phyloP scores from a whole-genome alignment of 2,113 vertebrate species.

The Vimba vimba region DNA sequence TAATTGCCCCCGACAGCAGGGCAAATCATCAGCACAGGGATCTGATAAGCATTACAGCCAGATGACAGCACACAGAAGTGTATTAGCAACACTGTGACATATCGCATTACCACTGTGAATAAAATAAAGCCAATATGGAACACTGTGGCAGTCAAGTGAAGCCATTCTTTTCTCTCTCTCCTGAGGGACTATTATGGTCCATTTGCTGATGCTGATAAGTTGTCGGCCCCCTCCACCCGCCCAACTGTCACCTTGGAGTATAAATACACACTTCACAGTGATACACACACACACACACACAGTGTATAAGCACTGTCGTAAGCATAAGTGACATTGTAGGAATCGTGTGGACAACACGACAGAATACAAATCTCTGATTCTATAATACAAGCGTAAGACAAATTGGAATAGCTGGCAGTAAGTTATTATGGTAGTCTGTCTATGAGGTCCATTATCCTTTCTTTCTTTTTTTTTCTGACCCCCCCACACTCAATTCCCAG shows the following conservation, averaged over 20 bases:
- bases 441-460: conserved; percentile 22
- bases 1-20: conserved; percentile 99
- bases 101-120: conserved; percentile 98
- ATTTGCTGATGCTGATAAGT: conserved; percentile 90
- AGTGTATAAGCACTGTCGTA: neutral
- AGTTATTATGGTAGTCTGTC: conserved; percentile 16
- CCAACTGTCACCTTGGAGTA: conserved; percentile 79
- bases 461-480: neutral
- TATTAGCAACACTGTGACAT: conserved; percentile 91
- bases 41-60: conserved; percentile 98
- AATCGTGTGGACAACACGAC: neutral
- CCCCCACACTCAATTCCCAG: conserved; percentile 13
- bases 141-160: conserved; percentile 88
- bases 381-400: neutral
- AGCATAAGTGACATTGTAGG: conserved; percentile 9
- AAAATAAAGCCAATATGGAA: conserved; percentile 93
- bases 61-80: conserved; percentile 97
- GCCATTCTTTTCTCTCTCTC: conserved; percentile 85
- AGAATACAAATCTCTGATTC: conserved; percentile 35
- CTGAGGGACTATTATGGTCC: conserved; percentile 86
- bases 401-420: conserved; percentile 11
- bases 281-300: conserved; percentile 28
- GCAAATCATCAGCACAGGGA: conserved; percentile 90
- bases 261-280: conserved; percentile 34
- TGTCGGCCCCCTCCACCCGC: conserved; percentile 57